Base-by-base conservation (phyloP, 2,888 invertebrate species). In the Pheosia tremula region DNA sequence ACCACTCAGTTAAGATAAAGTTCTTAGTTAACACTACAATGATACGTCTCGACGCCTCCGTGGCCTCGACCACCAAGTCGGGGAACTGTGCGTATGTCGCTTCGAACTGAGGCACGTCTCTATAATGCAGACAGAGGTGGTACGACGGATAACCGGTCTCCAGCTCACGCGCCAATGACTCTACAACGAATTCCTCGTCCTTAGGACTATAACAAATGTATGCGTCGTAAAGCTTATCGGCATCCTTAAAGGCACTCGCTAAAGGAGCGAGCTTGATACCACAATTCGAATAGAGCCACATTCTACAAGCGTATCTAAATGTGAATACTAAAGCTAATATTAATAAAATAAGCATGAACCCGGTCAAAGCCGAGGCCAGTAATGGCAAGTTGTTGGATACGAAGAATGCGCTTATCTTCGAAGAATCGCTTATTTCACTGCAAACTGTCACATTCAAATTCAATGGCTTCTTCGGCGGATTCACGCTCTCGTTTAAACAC, bases 191-290 rank as follows among this genome's bases (percentile, higher is more conserved):
- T 82, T 97, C 96, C 85, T 98, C 98, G 90, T 98, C 98, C 90
- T 97, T 97, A 69, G 97, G 97, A 81, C 98, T 97, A 94, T 98
- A 99, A 83, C 98, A 96, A 66, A 99, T 96, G 91, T 98, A 98
- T 72, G 97, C 98, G 90, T 99, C 98, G 91, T 98, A 98, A 68
- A 97, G 95, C 85, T 97, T 97, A 87, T 98, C 97, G 74, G 96
- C 95, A 82, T 97, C 97, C 88, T 97, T 97, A 87, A 95, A 96
- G 66, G 95, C 95, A 63, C 95, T 94, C 68, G 95, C 94, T 72
- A 96, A 95, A 66, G 96, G 95, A 87, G 97, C 96, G 76, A 98
- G 95, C 72, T 97, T 95, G 66, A 98, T 96, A 41, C 98, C 98
- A 90, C 97, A 98, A 80, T 97, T 96, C 71, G 97, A 96, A 89